Evolutionary conservation across 2,888 invertebrate genomes (phyloP).

Genomic region (Noctua janthina): DNA sequence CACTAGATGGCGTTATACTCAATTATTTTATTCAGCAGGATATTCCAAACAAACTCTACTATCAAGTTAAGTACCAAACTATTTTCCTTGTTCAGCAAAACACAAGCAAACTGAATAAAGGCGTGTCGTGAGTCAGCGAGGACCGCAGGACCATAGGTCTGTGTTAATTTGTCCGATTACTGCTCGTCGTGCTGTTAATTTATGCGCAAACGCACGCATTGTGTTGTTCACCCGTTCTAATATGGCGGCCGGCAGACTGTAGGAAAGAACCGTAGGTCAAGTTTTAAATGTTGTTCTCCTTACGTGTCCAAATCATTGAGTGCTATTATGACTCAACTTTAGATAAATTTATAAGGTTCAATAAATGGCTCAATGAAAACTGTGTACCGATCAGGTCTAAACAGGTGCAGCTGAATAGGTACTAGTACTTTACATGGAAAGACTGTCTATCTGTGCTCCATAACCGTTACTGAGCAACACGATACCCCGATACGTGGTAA

Average conservation of each 20-base stretch:
- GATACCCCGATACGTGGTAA: neutral
- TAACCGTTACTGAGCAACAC: neutral
- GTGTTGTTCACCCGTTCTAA: conserved; percentile 67
- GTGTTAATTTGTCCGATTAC: conserved; percentile 81
- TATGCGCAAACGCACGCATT: conserved; percentile 70
- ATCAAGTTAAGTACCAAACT: conserved; percentile 2
- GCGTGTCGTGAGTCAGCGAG: conserved; percentile 74
- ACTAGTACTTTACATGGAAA: neutral
- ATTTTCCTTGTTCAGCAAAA: conserved; percentile 58
- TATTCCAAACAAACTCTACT: conserved; percentile 28
- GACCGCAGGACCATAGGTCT: conserved; percentile 73
- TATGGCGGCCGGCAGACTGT: conserved; percentile 55
- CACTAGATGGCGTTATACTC: conserved; percentile 57
- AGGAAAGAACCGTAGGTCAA: conserved; percentile 51
- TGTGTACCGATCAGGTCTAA: neutral
- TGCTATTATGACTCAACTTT: neutral
- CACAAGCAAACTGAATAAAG: conserved; percentile 66
- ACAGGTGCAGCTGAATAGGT: neutral
- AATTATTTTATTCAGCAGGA: conserved; percentile 24
- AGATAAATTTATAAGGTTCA: neutral
- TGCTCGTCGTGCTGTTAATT: conserved; percentile 63
- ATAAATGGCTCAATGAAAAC: neutral
- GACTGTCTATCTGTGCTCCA: neutral
- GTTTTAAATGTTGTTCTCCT: conserved; percentile 3
- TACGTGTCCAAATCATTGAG: neutral